Base-by-base conservation (phyloP, 2,113 vertebrate species). In the Chaetorhynchus papuensis region DNA sequence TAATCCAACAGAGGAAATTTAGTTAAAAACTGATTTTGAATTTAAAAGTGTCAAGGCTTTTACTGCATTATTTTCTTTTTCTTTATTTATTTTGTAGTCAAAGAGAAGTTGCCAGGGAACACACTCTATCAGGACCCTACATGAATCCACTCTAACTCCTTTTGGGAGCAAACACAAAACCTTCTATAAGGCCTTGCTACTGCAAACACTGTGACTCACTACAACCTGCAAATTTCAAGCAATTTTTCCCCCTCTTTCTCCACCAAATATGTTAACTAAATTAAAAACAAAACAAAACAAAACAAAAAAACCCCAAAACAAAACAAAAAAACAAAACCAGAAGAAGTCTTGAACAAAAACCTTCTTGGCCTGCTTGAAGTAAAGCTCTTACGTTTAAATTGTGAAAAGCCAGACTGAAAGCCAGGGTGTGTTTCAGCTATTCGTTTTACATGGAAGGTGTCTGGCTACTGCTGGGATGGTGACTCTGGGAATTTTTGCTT, bases 51-150 rank as follows among this genome's bases (percentile, higher is more conserved):
- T 33, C 57, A 80, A 70, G 3, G 8, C 75, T 90, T 93, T 92
- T 39, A 47, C 21, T 86, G 33, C 9, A 54, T 50, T 95, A 72
- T 89, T 42, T 64, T 76, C 84, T 45, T 64, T 80, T 90, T 61
- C 33, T 84, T 61, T 88, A 82, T 90, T 91, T 94, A 45, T 93
- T 80, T 83, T 83, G 59, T 49, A 66, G 79, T 89, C 65, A 87
- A 94, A 78, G 69, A 74, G 75, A 95, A 83, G 92, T 95, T 97
- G 92, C 92, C 90, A 92, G 83, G 90, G 39, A 95, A 74, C 80
- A 49, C 39, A 13, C 13, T 81, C 42, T 89, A 90, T 92, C 92
- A 95, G 89, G 42, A 69, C 50, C 13, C 39, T 54, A 65, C 54
- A 50, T 17, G 63, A 96, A 94, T 86, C 66, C 23, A 39, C 30